Percentiles rank a stretch among this genome's conserved stretches.
phyloP scores from a whole-genome alignment of 1,140 invertebrate genomes.

The Marisa cornuarietis region DNA sequence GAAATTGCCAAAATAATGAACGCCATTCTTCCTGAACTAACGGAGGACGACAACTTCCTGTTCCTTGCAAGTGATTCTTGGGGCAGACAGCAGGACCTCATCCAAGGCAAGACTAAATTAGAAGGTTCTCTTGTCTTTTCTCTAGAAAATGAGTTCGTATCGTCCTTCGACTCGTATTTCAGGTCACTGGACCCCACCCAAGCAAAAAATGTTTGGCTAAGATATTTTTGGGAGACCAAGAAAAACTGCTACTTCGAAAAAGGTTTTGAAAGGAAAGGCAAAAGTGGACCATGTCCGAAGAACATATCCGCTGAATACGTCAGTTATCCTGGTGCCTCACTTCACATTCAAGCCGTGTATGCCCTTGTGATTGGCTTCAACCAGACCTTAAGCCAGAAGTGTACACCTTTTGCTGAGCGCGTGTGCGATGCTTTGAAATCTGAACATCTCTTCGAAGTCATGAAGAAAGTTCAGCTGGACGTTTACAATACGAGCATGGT shows the following conservation, averaged over 20 bases:
- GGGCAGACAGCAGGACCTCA: constrained; percentile 8
- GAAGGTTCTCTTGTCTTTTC: constrained; percentile 8
- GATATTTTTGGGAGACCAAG: constrained; percentile 15
- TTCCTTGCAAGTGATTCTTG: constrained; percentile 16
- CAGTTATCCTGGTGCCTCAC: constrained; percentile 2
- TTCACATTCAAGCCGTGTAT: constrained; percentile 8
- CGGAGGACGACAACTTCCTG: not conserved
- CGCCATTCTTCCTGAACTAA: not conserved
- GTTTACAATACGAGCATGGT: constrained; percentile 5
- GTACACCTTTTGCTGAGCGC: not conserved
- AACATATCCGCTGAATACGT: not conserved
- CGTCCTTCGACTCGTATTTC: constrained; percentile 1
- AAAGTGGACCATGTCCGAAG: not conserved
- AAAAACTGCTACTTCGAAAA: constrained; percentile 10
- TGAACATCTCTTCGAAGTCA: not conserved
- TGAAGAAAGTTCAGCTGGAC: constrained; percentile 18
- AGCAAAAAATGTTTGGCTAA: constrained; percentile 9
- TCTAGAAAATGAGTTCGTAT: not conserved
- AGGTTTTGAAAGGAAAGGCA: constrained; percentile 14
- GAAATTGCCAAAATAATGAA: constrained; percentile 1
- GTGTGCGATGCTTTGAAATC: not conserved
- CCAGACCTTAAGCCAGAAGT: not conserved
- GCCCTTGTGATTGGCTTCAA: constrained; percentile 7
- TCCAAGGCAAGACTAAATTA: constrained; percentile 4
- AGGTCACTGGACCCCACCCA: not conserved